Evolutionary conservation across 23 tunicate genomes (phyloP).

Genomic region (Trididemnum clinides): DNA sequence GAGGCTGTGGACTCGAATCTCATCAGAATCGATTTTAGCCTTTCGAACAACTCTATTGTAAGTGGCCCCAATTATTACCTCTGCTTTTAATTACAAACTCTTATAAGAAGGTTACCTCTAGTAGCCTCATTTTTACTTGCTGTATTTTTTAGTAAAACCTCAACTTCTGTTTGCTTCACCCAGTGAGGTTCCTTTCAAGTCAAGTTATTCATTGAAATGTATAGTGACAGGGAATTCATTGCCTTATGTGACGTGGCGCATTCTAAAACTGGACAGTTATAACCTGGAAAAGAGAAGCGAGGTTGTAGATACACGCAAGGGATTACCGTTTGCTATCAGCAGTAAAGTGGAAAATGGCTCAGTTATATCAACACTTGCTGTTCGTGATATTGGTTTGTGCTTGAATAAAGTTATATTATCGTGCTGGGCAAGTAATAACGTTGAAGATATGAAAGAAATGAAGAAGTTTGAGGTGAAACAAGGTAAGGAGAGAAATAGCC

Average conservation of each 20-base stretch:
- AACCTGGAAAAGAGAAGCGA: not conserved
- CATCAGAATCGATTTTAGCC: no score
- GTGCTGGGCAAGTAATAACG: not conserved
- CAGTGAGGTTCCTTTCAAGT: not conserved
- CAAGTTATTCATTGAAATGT: not conserved
- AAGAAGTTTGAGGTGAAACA: not conserved
- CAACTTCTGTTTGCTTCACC: no score
- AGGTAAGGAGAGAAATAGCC: no score
- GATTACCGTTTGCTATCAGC: not conserved
- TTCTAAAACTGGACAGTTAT: not conserved
- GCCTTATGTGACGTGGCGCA: not conserved
- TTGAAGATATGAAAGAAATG: not conserved
- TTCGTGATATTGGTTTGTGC: not conserved
- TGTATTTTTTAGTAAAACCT: no score
- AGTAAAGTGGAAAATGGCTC: not conserved
- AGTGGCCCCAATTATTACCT: no score
- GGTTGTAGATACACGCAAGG: not conserved
- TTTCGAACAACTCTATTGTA: no score
- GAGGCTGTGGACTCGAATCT: no score
- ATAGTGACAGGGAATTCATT: not conserved
- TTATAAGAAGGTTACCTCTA: no score
- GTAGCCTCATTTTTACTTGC: no score
- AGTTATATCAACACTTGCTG: not conserved
- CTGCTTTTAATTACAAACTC: no score
- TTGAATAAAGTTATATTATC: not conserved